Evolutionary conservation across 2,888 invertebrate genomes (phyloP).

Genomic region (Caenorhabditis sp.): DNA sequence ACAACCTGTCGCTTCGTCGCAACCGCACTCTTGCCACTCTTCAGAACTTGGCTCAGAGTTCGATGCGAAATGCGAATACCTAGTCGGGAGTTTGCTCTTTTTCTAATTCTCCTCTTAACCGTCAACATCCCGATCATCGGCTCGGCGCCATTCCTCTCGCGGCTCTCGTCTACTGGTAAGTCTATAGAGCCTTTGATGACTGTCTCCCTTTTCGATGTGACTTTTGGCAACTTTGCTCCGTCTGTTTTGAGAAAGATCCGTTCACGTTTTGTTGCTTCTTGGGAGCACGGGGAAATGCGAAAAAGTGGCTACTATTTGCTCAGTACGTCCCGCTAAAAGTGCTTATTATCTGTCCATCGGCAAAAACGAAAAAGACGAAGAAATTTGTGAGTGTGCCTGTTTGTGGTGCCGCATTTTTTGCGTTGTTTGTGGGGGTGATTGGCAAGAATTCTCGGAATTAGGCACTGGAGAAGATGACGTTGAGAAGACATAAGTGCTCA

Average conservation of each 20-base stretch:
- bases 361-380: constrained; percentile 3
- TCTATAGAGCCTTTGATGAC: too few species aligned
- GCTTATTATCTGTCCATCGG: constrained; percentile 41
- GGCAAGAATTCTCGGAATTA: too few species aligned
- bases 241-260: constrained; percentile 2
- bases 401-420: constrained; percentile 7
- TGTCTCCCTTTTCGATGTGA: not conserved
- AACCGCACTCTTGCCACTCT: not conserved
- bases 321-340: constrained; percentile 31
- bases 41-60: not conserved
- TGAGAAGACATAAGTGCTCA: too few species aligned
- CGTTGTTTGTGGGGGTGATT: not conserved
- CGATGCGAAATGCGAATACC: constrained; percentile 30
- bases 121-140: not conserved
- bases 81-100: not conserved
- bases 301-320: constrained; percentile 8
- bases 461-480: too few species aligned
- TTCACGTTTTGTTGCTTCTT: constrained; percentile 4
- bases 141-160: not conserved
- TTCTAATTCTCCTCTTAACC: not conserved
- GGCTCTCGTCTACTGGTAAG: not conserved
- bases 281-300: not conserved
- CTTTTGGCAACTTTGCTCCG: not conserved
- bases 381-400: not conserved
- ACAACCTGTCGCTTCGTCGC: constrained; percentile 11